Conservation (phyloP, 1,140 invertebrate genomes). For the Drosophila repleta region DNA sequence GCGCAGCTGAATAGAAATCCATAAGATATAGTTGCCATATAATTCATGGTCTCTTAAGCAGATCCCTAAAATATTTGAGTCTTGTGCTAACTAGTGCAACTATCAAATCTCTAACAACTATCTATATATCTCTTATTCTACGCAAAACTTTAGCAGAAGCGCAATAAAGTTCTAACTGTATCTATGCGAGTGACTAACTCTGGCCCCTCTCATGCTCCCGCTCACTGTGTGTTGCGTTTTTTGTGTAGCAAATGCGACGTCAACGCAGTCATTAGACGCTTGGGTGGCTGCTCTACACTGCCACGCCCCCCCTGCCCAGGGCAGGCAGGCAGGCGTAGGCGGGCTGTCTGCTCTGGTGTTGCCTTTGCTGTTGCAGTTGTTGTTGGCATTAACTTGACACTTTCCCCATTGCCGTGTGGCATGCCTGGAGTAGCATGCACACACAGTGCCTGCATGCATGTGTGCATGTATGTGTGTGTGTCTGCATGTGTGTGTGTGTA, state of each 20-base stretch:
- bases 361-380: constrained; percentile 31
- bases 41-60: no score
- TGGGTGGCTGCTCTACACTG: constrained; percentile 30
- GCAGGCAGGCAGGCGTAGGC: constrained; percentile 2
- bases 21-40: no score
- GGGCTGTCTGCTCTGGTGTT: constrained; percentile 7
- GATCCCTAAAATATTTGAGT: no score
- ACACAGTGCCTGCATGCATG: background rate
- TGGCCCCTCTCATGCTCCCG: background rate
- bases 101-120: no score
- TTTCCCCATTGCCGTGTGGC: constrained; percentile 74
- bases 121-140: background rate
- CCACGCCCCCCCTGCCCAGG: constrained; percentile 36
- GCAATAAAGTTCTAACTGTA: constrained; percentile 3
- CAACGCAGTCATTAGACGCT: constrained; percentile 74
- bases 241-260: constrained; percentile 71
- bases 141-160: background rate
- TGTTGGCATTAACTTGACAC: constrained; percentile 78
- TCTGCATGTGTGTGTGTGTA: constrained; percentile 56
- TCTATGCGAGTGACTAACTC: no score
- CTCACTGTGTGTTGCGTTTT: constrained; percentile 41
- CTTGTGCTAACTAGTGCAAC: background rate
- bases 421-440: constrained; percentile 38
- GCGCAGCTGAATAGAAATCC: no score
- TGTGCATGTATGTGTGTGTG: constrained; percentile 10